Evolutionary conservation across 2,888 invertebrate species (phyloP).

Genomic region (Ectemnius continuus): DNA sequence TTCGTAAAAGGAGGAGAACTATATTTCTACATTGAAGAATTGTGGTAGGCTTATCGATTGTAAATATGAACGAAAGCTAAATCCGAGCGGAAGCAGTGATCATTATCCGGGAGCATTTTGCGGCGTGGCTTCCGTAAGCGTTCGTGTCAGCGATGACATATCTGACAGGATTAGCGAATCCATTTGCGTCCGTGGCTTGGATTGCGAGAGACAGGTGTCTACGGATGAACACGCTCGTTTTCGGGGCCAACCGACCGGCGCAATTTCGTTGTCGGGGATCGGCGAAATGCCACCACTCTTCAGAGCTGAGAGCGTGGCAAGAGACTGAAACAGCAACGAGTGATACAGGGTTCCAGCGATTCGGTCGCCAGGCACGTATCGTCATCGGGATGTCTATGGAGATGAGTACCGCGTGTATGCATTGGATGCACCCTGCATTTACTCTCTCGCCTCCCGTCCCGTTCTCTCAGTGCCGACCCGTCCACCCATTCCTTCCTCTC

Average conservation of each 20-base stretch:
- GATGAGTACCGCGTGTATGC: slow-evolving; percentile 41
- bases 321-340: slow-evolving; percentile 32
- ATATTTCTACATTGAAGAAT: no score
- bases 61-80: no score
- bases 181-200: neutral
- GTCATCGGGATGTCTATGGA: slow-evolving; percentile 35
- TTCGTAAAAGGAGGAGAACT: no score
- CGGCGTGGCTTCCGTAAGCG: no score
- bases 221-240: neutral
- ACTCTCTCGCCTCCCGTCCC: slow-evolving; percentile 25
- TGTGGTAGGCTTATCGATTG: no score
- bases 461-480: slow-evolving; percentile 15
- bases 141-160: no score
- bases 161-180: no score
- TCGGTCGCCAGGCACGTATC: slow-evolving; percentile 50
- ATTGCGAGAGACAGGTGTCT: slow-evolving; percentile 5
- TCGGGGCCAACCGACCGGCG: neutral
- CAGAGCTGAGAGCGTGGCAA: slow-evolving; percentile 15
- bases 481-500: slow-evolving; percentile 10
- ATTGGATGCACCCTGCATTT: slow-evolving; percentile 45
- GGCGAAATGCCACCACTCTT: slow-evolving; percentile 52
- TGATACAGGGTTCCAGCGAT: slow-evolving; percentile 35
- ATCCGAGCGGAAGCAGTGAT: no score
- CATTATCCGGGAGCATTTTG: no score
- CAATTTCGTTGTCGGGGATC: slow-evolving; percentile 21